Evolutionary conservation across 2,797 vertebrate genomes (phyloP).

Genomic region (Typhlichthys eigenmanni): DNA sequence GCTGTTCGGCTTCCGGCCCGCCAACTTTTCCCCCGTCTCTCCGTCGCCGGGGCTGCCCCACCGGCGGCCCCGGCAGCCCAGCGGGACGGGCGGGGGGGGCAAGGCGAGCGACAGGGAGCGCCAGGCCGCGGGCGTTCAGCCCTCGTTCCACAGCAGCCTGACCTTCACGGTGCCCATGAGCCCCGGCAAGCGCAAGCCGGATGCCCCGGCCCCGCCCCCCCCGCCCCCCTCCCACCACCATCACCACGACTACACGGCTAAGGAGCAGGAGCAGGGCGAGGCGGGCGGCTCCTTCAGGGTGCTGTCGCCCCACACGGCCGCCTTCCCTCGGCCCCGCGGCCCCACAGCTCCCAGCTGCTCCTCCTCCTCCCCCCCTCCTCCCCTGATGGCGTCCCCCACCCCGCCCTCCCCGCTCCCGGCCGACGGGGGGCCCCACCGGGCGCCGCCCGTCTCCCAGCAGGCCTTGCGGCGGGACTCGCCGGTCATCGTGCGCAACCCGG

Average conservation of each 20-base stretch:
- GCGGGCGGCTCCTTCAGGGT: conserved; percentile 79
- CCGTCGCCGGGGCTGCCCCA: conserved; percentile 84
- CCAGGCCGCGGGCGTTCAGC: conserved; percentile 79
- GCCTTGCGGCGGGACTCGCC: conserved; percentile 86
- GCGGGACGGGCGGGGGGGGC: conserved; percentile 76
- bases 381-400: conserved; percentile 79
- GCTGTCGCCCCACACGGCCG: conserved; percentile 79
- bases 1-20: conserved; percentile 88
- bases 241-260: conserved; percentile 84
- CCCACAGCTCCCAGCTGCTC: conserved; percentile 69
- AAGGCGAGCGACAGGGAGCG: conserved; percentile 83
- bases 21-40: conserved; percentile 90
- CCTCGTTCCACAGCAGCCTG: conserved; percentile 85
- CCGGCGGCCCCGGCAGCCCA: conserved; percentile 84
- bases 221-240: conserved; percentile 79
- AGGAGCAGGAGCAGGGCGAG: conserved; percentile 72
- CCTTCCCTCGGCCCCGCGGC: conserved; percentile 69
- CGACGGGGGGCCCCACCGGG: conserved; percentile 79
- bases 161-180: conserved; percentile 92
- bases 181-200: conserved; percentile 85
- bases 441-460: conserved; percentile 80
- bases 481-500: conserved; percentile 90
- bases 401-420: conserved; percentile 83
- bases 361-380: conserved; percentile 80
- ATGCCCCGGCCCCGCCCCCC: conserved; percentile 75